A percentile compares a stretch with the other conserved stretches of the same genome.
These are phyloP conservation scores for Gymnoscopelus braueri DNA, from an alignment of 2,797 vertebrate species.

Conservation along the genomic window DNA sequence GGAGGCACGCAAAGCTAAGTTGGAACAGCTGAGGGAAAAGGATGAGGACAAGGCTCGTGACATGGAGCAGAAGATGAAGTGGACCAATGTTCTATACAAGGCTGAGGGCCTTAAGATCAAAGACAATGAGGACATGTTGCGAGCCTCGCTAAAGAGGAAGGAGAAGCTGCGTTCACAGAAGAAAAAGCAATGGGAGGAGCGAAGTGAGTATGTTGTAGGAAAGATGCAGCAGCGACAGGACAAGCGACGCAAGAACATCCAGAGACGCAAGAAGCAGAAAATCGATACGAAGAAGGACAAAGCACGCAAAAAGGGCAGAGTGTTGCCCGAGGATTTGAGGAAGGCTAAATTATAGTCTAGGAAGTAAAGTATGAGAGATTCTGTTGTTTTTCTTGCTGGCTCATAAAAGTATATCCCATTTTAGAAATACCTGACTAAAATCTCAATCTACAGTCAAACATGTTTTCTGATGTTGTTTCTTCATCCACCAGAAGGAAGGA, in stretches of 20 bases:
- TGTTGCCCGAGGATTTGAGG: conserved; percentile 91
- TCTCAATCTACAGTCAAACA: no score
- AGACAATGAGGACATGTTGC: conserved; percentile 87
- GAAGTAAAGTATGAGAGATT: background rate
- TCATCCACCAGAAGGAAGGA: no score
- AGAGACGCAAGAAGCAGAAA: conserved; percentile 79
- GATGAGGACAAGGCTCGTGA: conserved; percentile 85
- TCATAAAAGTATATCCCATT: no score
- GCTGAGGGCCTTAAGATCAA: conserved; percentile 93
- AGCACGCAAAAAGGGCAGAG: conserved; percentile 87
- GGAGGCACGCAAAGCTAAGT: conserved; percentile 83
- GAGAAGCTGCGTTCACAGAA: conserved; percentile 83
- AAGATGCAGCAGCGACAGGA: conserved; percentile 93
- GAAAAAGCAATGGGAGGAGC: conserved; percentile 83
- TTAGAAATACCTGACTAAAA: no score
- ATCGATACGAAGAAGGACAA: conserved; percentile 85
- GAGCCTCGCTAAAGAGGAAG: conserved; percentile 87
- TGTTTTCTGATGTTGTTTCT: no score
- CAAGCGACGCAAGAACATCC: conserved; percentile 87
- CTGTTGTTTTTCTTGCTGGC: no score
- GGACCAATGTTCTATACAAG: conserved; percentile 93
- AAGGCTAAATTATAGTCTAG: conserved; percentile 71
- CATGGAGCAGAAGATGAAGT: conserved; percentile 89
- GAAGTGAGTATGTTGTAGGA: conserved; percentile 81
- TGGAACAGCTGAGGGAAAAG: conserved; percentile 86